Base-by-base conservation (phyloP, 2,888 invertebrate species). In the Melinaea marsaeus region DNA sequence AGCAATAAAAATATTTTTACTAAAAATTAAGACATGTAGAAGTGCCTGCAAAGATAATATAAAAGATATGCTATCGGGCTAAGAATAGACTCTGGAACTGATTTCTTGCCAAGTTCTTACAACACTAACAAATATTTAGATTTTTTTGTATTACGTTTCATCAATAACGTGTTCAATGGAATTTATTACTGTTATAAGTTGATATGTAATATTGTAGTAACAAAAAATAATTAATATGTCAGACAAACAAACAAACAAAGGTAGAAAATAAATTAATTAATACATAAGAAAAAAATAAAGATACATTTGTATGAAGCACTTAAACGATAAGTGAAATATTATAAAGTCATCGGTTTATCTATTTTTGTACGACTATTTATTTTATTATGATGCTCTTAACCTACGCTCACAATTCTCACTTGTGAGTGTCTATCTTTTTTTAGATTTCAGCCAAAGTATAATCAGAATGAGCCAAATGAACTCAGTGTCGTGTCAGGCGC, bases 341-440 rank as follows among this genome's bases (percentile, higher is more conserved):
- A 51, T 51, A 51, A 51, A 51, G 6, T 51, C 3, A 6, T 51
- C 32, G 13, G n/a, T 13, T 13, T 32, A 51, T 51, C 51, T 51
- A 51, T 48, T 58, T 58, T 58, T 34, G 48, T 34, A 7, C n/a
- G 11, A 46, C 48, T 47, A 47, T 58, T 13, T 47, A 54, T 34
- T 61, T 62, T 66, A 64, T 66, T 61, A 63, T 67, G 59, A 65
- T 60, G 61, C 59, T 58, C 63, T 46, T 47, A 62, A 65, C 69
- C 68, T 66, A 72, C 66, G 63, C 72, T 67, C 58, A 66, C 63
- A 69, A 63, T 56, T 65, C 77, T 76, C 72, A 68, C 77, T 73
- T 77, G 79, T 88, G 88, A 88, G 80, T 87, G 81, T 80, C 70
- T 69, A 71, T 80, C 89, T 89, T 86, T 86, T 88, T 88, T 84